A percentile compares a stretch with the other conserved stretches of the same genome.
Conservation (phyloP, 2,888 invertebrate species). For the Rapana venosa region DNA sequence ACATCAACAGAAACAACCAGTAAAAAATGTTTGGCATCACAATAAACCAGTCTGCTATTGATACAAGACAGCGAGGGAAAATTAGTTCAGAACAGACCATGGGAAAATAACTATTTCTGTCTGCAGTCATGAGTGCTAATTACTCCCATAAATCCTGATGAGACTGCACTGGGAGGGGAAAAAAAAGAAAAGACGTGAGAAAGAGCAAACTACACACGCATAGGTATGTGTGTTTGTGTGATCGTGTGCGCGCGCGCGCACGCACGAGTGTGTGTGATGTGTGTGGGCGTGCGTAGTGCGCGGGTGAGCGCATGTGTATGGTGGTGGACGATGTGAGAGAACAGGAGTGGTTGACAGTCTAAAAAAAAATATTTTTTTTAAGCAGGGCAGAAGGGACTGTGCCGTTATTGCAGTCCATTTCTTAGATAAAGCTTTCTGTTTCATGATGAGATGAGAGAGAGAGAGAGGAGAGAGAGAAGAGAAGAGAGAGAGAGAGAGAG, state of each 20-base stretch:
- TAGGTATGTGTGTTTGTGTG: not conserved
- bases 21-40: no score
- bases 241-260: not conserved
- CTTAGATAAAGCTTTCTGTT: no score
- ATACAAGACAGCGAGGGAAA: not conserved
- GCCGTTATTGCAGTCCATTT: not conserved
- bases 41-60: not conserved
- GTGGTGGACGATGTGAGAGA: not conserved
- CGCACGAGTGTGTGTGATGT: no score
- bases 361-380: no score
- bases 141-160: not conserved
- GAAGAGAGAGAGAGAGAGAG: not conserved
- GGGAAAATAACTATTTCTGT: not conserved
- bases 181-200: not conserved
- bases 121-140: not conserved
- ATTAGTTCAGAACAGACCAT: not conserved
- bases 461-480: conserved; percentile 18
- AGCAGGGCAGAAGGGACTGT: not conserved
- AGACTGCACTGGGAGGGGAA: not conserved
- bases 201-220: not conserved
- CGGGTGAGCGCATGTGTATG: not conserved
- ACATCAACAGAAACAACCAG: no score
- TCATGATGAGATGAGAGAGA: not conserved
- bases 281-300: not conserved
- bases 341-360: not conserved